Evolutionary conservation across 1,140 invertebrate genomes (phyloP), one percentile per base, ranked within the genome.

Genomic region (Mesaphorura yosii): DNA sequence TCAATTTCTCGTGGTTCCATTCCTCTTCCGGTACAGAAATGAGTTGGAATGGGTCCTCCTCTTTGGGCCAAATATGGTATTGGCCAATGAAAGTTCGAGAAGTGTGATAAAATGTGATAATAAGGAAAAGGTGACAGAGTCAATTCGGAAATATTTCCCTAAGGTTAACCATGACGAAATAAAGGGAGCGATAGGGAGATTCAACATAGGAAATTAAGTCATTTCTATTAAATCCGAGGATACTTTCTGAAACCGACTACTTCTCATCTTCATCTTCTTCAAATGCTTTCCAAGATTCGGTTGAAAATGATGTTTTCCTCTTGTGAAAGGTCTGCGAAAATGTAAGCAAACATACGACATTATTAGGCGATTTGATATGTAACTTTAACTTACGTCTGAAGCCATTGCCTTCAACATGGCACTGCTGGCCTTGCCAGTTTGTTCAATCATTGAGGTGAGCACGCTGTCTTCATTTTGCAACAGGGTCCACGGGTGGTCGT

Each of bases 401-500:
- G 56, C 56, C 31, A 58, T 44, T 45, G 44, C 25, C 27, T 23
- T 29, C 14, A 58, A 42, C 17, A 48, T 41, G 0, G 37, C 51
- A 34, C 39, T 38, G 17, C 47, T 34, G 6, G 46, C 31, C 29
- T 53, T 53, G 3, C 56, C 56, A 6, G 51, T 50, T 26, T 53
- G 51, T 5, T 45, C 7, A 2, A 53, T 49, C 56, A 58, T 58
- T 3, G 51, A 34, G 1, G 51, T 50, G 10, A 58, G 47, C 34
- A 53, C 20, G 7, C 56, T 51, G 29, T 58, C 34, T 12, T 45
- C 40, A 55, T 64, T 60, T 50, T 62, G 55, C 27, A 65, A 39
- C 12, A 64, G 46, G 47, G 59, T 46, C 57, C 63, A 56, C 44
- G 65, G 63, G 59, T 63, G 55, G 39, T 65, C 53, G 39, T 54